These are phyloP conservation scores for Sericinus montela DNA, from an alignment of 2,888 invertebrate genomes.

Conservation along the genomic window DNA sequence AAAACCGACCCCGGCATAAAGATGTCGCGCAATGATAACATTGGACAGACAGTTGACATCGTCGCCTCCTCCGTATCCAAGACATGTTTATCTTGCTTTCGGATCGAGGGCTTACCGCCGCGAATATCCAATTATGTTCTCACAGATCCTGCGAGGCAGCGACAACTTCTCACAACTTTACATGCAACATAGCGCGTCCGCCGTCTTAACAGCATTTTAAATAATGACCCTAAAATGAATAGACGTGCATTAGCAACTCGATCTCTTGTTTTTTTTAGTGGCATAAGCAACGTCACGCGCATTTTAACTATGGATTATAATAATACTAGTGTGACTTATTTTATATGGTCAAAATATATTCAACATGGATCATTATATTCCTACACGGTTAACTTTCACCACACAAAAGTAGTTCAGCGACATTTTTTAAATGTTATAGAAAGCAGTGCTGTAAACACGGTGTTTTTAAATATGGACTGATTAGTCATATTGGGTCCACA, in stretches of 20 bases:
- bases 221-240: constrained; percentile 42
- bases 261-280: background rate
- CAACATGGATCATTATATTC: too few relatives aligned
- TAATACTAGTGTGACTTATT: too few relatives aligned
- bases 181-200: constrained; percentile 46
- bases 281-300: too few relatives aligned
- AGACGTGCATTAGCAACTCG: constrained; percentile 21
- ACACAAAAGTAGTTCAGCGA: too few relatives aligned
- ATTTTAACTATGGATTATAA: too few relatives aligned
- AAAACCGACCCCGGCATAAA: constrained; percentile 66
- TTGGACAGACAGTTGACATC: constrained; percentile 63
- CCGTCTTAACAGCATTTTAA: constrained; percentile 40
- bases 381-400: too few relatives aligned
- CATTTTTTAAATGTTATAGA: too few relatives aligned
- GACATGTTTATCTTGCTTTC: constrained; percentile 47
- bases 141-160: constrained; percentile 50
- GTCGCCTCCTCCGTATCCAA: constrained; percentile 46
- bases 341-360: too few relatives aligned
- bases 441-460: too few relatives aligned
- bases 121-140: constrained; percentile 63
- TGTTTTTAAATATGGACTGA: too few relatives aligned
- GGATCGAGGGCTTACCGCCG: constrained; percentile 51
- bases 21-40: constrained; percentile 68
- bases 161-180: constrained; percentile 46
- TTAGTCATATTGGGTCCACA: too few relatives aligned